These are phyloP conservation scores for Trissolcus brochymenae DNA, from an alignment of 2,888 invertebrate species.

Conservation along the genomic window DNA sequence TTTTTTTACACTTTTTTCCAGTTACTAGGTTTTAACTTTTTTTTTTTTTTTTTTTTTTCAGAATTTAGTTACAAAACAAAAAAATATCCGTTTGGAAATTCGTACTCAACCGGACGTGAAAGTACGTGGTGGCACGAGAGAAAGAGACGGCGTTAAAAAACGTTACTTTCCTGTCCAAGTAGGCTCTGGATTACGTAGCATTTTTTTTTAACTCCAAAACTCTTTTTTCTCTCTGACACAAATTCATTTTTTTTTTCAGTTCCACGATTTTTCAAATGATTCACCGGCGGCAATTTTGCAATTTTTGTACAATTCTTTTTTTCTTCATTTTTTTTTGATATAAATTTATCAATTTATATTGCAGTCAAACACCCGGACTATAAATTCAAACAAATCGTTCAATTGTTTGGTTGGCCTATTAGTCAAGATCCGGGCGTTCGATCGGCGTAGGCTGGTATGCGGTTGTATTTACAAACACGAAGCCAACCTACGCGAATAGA, in stretches of 20 bases:
- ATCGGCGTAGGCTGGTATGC: slow-evolving; percentile 9
- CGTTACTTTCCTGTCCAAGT: slow-evolving; percentile 37
- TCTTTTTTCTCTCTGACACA: not conserved
- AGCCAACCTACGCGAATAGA: slow-evolving; percentile 6
- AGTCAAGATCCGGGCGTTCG: not conserved
- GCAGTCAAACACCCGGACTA: too few species aligned
- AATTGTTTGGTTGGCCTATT: too few species aligned
- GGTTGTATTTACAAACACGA: slow-evolving; percentile 19
- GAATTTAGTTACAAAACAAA: too few species aligned
- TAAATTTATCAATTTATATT: too few species aligned
- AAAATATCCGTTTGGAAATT: slow-evolving; percentile 35
- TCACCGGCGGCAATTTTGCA: too few species aligned
- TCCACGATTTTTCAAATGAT: not conserved
- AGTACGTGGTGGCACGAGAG: slow-evolving; percentile 19
- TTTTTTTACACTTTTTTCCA: too few species aligned
- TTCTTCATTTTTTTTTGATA: too few species aligned
- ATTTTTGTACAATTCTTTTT: too few species aligned
- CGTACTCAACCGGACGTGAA: slow-evolving; percentile 30
- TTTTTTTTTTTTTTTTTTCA: too few species aligned
- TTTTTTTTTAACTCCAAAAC: not conserved
- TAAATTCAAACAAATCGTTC: too few species aligned
- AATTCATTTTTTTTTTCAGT: not conserved
- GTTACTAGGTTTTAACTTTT: not conserved
- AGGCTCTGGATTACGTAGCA: slow-evolving; percentile 13
- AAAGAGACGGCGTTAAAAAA: slow-evolving; percentile 15